A percentile compares a stretch with the other conserved stretches of the same genome.
These are phyloP conservation scores for Liasis olivaceus DNA, from an alignment of 2,797 vertebrate genomes.

Conservation along the genomic window DNA sequence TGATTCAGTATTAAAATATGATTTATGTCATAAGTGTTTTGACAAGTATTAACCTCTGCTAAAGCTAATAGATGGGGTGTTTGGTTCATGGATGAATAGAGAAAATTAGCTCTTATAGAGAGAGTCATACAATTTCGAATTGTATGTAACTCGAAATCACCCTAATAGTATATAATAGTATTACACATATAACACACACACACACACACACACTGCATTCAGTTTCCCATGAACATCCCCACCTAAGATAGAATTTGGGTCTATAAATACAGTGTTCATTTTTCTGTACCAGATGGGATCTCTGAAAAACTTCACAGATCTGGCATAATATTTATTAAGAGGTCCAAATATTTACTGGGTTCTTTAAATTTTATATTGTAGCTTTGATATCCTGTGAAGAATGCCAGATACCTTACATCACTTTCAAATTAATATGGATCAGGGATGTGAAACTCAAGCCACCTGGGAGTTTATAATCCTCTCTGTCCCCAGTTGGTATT, in stretches of 20 bases:
- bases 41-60: neutral
- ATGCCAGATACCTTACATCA: neutral
- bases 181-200: neutral
- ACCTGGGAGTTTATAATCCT: neutral
- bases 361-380: constrained; percentile 19
- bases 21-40: neutral
- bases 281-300: neutral
- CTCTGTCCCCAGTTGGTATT: neutral
- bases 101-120: neutral
- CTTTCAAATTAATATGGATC: neutral
- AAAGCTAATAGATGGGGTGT: neutral
- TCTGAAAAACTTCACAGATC: constrained; percentile 8
- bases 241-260: neutral
- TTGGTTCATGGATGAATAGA: neutral
- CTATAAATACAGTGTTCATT: neutral
- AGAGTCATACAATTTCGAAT: neutral
- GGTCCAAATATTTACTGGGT: constrained; percentile 15
- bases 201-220: no score
- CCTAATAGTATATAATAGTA: neutral
- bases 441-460: neutral
- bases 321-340: constrained; percentile 8
- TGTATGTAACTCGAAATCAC: neutral
- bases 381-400: constrained; percentile 23
- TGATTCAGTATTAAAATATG: neutral
- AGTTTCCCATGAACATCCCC: neutral